Evolutionary conservation across 2,888 invertebrate species (phyloP), one percentile per base, ranked within the genome.

Genomic region (Cetonia aurata): DNA sequence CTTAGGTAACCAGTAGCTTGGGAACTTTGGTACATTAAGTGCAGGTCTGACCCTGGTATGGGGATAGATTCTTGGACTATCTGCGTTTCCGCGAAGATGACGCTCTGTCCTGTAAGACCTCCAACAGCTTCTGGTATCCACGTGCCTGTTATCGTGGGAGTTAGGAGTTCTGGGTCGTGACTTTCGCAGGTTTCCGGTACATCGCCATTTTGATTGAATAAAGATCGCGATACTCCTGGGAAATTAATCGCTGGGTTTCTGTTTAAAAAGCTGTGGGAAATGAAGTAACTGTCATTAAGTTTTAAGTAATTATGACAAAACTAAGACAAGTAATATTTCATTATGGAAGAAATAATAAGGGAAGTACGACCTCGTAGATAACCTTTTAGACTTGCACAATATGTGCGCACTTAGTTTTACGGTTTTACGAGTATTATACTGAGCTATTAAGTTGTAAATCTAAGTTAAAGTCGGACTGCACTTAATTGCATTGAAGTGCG

Each of bases 41-140:
- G 94, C 8, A 98, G 90, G 76, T 93, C 93, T 8, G 98, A 98
- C 53, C 96, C 97, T 4, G 98, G 97, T 76, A 99, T 96, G 67
- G 93, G 91, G 75, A 98, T 93, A 76, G 95, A 95, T 86, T 98
- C 98, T 85, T 97, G 98, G n/a, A 98, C 92, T 80, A 98, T 97
- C 90, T 96, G 96, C 69, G 95, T 95, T 85, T 96, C 96, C 53
- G 96, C 94, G 82, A 96, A 95, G 74, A 96, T 91, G 66, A 95
- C 90, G 80, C 95, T 93, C 79, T 89, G 88, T 74, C 92, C 92
- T 46, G 95, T 92, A 80, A 94, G 89, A 13, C 93, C 94, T 67
- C 95, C 95, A 50, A 96, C 92, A 55, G 95, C 94, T 78, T 95
- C 95, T 19, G 96, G 92, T 85, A 96, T 93, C 89, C 96, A 96